Percentiles rank a stretch among this genome's conserved stretches.
Evolutionary conservation across 2,888 invertebrate species (phyloP).

Genomic region (Apamea anceps): DNA sequence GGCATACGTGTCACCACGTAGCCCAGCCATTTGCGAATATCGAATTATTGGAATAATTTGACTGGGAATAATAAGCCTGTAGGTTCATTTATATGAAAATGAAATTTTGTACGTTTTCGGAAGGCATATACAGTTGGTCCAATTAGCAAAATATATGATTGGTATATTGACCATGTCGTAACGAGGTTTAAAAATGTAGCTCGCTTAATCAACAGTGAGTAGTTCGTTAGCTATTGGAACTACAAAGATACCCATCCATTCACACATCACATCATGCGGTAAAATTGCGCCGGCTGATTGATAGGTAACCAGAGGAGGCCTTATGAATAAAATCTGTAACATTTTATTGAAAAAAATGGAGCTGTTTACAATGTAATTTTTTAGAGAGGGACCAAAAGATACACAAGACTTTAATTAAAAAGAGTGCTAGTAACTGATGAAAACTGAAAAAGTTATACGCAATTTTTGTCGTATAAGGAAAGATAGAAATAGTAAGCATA

Average conservation of each 20-base stretch:
- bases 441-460: background rate
- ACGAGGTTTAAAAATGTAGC: conserved; percentile 1
- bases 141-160: conserved; percentile 10
- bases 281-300: conserved; percentile 18
- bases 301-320: conserved; percentile 9
- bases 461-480: background rate
- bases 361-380: background rate
- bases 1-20: conserved; percentile 84
- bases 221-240: conserved; percentile 5
- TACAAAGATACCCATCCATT: conserved; percentile 20
- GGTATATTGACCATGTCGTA: conserved; percentile 3
- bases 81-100: conserved; percentile 35
- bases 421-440: background rate
- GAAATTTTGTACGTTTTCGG: conserved; percentile 16
- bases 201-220: conserved; percentile 5
- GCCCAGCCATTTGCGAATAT: conserved; percentile 74
- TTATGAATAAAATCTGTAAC: background rate
- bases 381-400: background rate
- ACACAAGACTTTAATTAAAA: conserved; percentile 11
- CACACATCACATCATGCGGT: background rate
- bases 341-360: background rate
- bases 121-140: conserved; percentile 1
- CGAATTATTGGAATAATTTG: conserved; percentile 47
- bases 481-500: background rate
- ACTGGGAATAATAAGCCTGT: conserved; percentile 21